These are phyloP conservation scores for Macroramphosus scolopax DNA, from an alignment of 2,797 vertebrate genomes.

Conservation along the genomic window DNA sequence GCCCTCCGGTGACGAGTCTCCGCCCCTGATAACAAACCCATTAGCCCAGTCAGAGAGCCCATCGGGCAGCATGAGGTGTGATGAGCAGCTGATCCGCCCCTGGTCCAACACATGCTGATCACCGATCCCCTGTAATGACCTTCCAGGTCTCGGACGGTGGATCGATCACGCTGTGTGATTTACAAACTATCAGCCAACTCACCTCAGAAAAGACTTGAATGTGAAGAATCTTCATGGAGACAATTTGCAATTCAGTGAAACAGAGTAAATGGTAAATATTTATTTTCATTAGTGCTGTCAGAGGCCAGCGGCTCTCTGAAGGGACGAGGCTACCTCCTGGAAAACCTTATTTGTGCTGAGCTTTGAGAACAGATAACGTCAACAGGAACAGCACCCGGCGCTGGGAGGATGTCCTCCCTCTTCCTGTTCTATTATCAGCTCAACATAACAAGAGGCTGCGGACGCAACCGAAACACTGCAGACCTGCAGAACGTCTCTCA, in stretches of 20 bases:
- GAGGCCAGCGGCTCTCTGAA: slow-evolving; percentile 13
- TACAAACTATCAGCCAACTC: slow-evolving; percentile 58
- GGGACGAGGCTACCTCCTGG: slow-evolving; percentile 25
- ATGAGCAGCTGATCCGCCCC: slow-evolving; percentile 40
- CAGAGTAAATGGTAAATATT: too few relatives aligned
- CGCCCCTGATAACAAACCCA: slow-evolving; percentile 68
- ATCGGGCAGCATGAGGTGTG: slow-evolving; percentile 49
- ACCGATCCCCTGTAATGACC: slow-evolving; percentile 62
- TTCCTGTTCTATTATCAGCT: slow-evolving; percentile 47
- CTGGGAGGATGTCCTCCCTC: slow-evolving; percentile 35
- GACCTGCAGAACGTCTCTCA: slow-evolving; percentile 27
- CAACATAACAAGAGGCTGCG: slow-evolving; percentile 29
- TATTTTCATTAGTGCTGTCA: too few relatives aligned
- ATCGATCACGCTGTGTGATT: slow-evolving; percentile 67
- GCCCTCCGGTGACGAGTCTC: too few relatives aligned
- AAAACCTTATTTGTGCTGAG: slow-evolving; percentile 45
- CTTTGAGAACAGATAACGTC: slow-evolving; percentile 31
- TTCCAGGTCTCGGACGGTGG: slow-evolving; percentile 50
- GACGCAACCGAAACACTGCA: slow-evolving; percentile 11
- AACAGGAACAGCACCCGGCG: slow-evolving; percentile 30
- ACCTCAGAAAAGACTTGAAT: slow-evolving; percentile 37
- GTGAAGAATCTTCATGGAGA: too few relatives aligned
- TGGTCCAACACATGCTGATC: slow-evolving; percentile 50
- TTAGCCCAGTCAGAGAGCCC: slow-evolving; percentile 52
- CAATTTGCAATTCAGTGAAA: too few relatives aligned